These are phyloP conservation scores for Drosophila dunni DNA, from an alignment of 1,140 invertebrate genomes.

Conservation along the genomic window DNA sequence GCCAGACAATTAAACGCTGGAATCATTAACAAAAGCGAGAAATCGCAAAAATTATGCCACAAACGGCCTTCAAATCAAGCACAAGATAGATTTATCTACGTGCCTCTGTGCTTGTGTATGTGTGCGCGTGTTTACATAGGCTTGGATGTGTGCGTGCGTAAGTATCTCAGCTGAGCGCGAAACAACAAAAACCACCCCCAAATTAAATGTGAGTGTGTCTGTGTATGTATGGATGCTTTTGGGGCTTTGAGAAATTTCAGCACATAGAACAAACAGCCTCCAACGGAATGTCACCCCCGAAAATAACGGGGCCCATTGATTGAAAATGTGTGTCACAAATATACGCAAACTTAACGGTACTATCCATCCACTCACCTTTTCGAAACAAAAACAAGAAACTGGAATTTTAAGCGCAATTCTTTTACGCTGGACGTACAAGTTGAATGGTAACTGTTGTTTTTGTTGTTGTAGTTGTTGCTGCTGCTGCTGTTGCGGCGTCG, in stretches of 20 bases:
- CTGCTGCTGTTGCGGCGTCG: conserved; percentile 1
- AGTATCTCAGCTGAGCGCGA: conserved; percentile 40
- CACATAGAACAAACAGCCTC: conserved; percentile 48
- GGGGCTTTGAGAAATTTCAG: conserved; percentile 33
- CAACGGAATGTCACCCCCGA: conserved; percentile 69
- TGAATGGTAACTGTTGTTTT: conserved; percentile 26
- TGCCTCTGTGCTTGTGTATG: conserved; percentile 2
- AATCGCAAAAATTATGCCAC: conserved; percentile 22
- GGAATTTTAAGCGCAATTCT: conserved; percentile 29
- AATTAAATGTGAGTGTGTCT: neutral
- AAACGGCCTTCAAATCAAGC: conserved; percentile 35
- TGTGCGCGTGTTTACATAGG: neutral
- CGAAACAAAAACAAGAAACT: conserved; percentile 26
- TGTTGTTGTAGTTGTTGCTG: conserved; percentile 19
- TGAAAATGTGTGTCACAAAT: conserved; percentile 59
- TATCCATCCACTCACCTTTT: conserved; percentile 33
- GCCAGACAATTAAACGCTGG: conserved; percentile 12
- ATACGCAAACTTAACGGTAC: conserved; percentile 33
- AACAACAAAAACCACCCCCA: conserved; percentile 48
- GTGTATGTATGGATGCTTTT: neutral
- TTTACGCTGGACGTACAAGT: conserved; percentile 37
- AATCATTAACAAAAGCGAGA: conserved; percentile 5
- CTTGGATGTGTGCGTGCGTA: neutral
- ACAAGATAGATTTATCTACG: conserved; percentile 10
- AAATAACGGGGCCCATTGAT: conserved; percentile 30